phyloP scores from a whole-genome alignment of 1,140 invertebrate genomes.

The Drosophila arawakana region DNA sequence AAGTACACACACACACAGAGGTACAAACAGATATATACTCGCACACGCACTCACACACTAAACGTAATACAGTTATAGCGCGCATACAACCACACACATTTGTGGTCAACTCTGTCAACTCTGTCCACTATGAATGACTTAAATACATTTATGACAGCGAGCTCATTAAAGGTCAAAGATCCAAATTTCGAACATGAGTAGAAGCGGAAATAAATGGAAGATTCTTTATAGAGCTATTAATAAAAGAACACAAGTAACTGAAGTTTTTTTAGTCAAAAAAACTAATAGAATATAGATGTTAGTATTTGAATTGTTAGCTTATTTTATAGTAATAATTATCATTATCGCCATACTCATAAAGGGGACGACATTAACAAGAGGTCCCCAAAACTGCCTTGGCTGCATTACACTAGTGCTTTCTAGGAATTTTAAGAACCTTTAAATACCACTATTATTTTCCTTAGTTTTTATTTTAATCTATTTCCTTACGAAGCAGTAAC shows the following conservation, averaged over 20 bases:
- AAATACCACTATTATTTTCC: background rate
- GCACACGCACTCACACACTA: background rate
- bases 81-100: constrained; percentile 15
- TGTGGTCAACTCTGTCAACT: constrained; percentile 11
- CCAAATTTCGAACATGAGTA: background rate
- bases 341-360: no score
- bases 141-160: constrained; percentile 2
- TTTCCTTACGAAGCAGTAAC: background rate
- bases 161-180: constrained; percentile 22
- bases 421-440: no score
- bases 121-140: constrained; percentile 6
- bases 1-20: constrained; percentile 27
- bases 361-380: no score
- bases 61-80: constrained; percentile 12
- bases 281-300: no score
- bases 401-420: no score
- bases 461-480: background rate
- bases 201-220: background rate
- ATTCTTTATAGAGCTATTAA: background rate
- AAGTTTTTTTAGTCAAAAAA: no score
- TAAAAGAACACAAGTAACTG: background rate
- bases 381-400: no score
- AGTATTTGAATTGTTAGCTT: no score
- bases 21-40: constrained; percentile 5
- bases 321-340: no score